These are phyloP conservation scores for Agrotis exclamationis DNA, from an alignment of 2,888 invertebrate genomes.

Conservation along the genomic window DNA sequence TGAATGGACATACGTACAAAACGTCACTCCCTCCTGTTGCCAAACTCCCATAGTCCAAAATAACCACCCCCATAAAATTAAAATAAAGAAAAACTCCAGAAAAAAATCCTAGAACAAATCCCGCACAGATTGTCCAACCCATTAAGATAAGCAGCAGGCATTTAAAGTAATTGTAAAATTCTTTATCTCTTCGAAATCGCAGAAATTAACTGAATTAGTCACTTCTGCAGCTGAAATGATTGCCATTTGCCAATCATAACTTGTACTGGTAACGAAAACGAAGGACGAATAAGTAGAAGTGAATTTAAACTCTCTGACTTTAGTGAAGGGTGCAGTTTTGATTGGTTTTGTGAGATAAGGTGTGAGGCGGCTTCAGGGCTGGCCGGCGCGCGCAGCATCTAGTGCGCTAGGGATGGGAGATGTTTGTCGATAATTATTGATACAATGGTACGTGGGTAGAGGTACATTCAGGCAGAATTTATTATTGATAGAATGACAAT, in stretches of 20 bases:
- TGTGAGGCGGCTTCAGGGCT: slow-evolving; percentile 75
- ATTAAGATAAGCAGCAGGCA: slow-evolving; percentile 18
- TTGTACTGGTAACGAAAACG: slow-evolving; percentile 69
- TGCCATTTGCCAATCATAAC: slow-evolving; percentile 70
- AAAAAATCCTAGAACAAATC: background rate
- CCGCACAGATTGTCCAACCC: background rate
- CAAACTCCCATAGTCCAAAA: background rate
- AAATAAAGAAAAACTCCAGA: slow-evolving; percentile 7
- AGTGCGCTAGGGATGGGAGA: slow-evolving; percentile 72
- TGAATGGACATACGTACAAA: no score
- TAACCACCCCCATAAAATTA: background rate
- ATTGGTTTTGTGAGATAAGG: slow-evolving; percentile 75
- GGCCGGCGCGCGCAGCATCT: slow-evolving; percentile 85
- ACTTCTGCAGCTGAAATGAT: slow-evolving; percentile 39
- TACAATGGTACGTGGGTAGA: background rate
- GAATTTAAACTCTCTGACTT: slow-evolving; percentile 62
- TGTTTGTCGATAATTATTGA: slow-evolving; percentile 54
- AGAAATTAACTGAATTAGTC: slow-evolving; percentile 38
- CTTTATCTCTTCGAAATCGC: slow-evolving; percentile 28
- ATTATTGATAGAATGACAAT: background rate
- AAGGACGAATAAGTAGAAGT: slow-evolving; percentile 47
- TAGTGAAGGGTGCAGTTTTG: slow-evolving; percentile 67
- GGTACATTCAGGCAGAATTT: background rate
- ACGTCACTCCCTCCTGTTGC: no score
- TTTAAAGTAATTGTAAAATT: slow-evolving; percentile 39